These are phyloP conservation scores for Cyanocitta stelleri DNA, from an alignment of 2,113 vertebrate species.

Conservation along the genomic window DNA sequence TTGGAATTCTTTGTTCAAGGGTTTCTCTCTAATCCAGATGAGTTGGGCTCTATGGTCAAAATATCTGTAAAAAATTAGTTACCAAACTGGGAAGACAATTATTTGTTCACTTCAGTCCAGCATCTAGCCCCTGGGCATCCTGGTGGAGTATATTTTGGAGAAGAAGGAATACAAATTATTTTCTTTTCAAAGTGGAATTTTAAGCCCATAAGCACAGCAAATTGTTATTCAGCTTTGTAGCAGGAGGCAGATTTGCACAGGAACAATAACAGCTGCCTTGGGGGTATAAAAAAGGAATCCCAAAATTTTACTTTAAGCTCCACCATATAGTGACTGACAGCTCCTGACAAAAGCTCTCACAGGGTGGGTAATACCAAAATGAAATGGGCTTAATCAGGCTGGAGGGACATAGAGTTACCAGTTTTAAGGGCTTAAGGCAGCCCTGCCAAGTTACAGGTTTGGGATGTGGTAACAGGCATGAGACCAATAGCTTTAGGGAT, in stretches of 20 bases:
- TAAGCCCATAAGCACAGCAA: not conserved
- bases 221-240: not conserved
- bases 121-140: not conserved
- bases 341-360: not conserved
- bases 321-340: not conserved
- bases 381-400: not conserved
- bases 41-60: not conserved
- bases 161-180: not conserved
- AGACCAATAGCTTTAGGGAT: not conserved
- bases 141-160: not conserved
- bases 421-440: not conserved
- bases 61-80: not conserved
- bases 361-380: not conserved
- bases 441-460: not conserved
- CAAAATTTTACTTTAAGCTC: not conserved
- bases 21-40: not conserved
- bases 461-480: fast-evolving
- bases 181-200: not conserved
- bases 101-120: not conserved
- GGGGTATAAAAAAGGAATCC: not conserved
- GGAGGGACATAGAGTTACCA: not conserved
- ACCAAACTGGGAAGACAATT: not conserved
- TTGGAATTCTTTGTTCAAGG: not conserved
- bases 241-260: not conserved
- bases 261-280: not conserved